A percentile compares a stretch with the other conserved stretches of the same genome.
These are phyloP conservation scores for Oikopleura dioica DNA, from an alignment of 23 tunicate species.

Conservation along the genomic window DNA sequence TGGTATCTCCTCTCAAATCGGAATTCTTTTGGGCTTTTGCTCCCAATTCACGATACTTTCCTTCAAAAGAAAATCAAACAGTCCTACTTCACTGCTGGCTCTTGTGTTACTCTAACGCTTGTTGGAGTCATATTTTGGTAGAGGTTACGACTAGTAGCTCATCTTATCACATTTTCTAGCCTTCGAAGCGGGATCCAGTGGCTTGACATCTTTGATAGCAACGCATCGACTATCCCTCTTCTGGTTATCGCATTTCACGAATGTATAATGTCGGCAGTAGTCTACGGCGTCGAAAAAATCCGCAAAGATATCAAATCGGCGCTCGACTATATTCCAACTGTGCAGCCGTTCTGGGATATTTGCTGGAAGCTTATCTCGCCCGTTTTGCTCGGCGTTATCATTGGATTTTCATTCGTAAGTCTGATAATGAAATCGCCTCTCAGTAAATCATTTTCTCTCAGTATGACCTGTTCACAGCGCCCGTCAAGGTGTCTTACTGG, in stretches of 20 bases:
- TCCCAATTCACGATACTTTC: constrained; percentile 35
- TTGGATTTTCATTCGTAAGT: neutral
- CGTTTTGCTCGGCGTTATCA: neutral
- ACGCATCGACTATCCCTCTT: constrained; percentile 73
- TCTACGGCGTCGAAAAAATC: constrained; percentile 29
- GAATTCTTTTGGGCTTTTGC: constrained; percentile 68
- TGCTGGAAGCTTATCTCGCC: constrained; percentile 7
- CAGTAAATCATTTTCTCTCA: neutral
- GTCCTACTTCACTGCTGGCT: neutral
- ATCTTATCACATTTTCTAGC: no score
- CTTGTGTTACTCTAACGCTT: neutral
- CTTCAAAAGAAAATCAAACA: neutral
- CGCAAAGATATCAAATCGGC: neutral
- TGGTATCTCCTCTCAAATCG: constrained; percentile 84
- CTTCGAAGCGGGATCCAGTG: constrained; percentile 45
- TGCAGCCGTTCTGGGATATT: neutral
- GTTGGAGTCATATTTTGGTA: constrained; percentile 9
- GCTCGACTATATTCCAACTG: neutral
- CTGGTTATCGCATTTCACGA: constrained; percentile 75
- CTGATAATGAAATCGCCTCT: neutral
- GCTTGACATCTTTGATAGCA: constrained; percentile 55
- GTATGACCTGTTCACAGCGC: neutral
- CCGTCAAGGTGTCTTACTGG: neutral
- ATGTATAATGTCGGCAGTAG: constrained; percentile 40
- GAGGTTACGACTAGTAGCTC: no score